Evolutionary conservation across 2,888 invertebrate genomes (phyloP), one percentile per base, ranked within the genome.

Genomic region (Leucoptera coffeella): DNA sequence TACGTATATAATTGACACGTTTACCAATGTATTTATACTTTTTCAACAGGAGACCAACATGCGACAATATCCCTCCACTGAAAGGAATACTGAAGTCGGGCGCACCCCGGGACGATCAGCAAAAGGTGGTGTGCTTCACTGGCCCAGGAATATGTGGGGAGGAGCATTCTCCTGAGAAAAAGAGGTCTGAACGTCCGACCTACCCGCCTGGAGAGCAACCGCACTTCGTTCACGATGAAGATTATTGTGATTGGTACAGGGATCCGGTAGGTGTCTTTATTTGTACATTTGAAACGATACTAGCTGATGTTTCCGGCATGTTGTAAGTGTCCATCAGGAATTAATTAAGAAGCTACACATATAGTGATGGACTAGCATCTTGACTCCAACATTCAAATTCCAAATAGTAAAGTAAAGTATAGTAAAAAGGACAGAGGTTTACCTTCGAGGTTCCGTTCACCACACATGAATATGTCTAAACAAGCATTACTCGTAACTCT

Each of bases 121-220:
- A 67, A 41, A 65, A 64, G 39, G 51, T 69, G 35, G 65, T 69
- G 10, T 69, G 67, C 49, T 69, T 69, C 48, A 67, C 45, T 30
- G 69, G 61, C 0, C 64, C 69, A 1, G 50, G 55, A n/a, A 9
- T 17, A 9, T n/a, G n/a, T n/a, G 31, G 49, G 1, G 41, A 52
- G 15, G 55, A 55, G 13, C 52, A 50, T 20, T 41, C 49, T 1
- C 44, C 44, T n/a, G 12, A 3, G 14, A 12, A 10, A 21, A 11
- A 13, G 9, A 4, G n/a, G 10, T 4, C 29, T 2, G 12, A 10
- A 7, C 22, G 9, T 15, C 32, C 9, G 23, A 28, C 28, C 3
- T 52, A 59, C 35, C 49, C 55, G 14, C 45, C 57, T 0, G 59
- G 53, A 1, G 43, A 56, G 22, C 60, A 60, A 28, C 57, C 62